Base-by-base conservation (phyloP, 2,797 vertebrate genomes). In the Thripadectes ignobilis region DNA sequence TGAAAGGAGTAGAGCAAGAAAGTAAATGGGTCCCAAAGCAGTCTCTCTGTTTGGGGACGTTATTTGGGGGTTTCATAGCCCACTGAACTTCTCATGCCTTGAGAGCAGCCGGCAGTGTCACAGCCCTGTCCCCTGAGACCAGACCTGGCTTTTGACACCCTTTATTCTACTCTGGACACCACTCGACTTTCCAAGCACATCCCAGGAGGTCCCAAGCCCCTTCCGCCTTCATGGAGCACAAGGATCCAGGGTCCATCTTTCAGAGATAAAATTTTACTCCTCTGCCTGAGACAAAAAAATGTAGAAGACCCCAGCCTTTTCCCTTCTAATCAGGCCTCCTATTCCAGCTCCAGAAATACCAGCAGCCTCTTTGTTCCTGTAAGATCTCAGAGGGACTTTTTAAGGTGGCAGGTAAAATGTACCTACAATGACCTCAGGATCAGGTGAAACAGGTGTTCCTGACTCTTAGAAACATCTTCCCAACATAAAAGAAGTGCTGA, bases 291-390 rank as follows among this genome's bases (percentile, higher is more conserved):
- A 55, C 12, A 67, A 57, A 80, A 77, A 77, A 57, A 21, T 7
- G 11, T n/a, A 49, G 49, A 63, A 36, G 2, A 0, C 0, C 15
- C 23, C 29, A 26, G 5, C 3, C 9, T 69, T 73, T 78, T 24
- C 5, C 34, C 38, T 63, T 41, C 5, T 22, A 34, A 19, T 4
- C 74, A 34, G 9, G 41, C 65, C 22, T 54, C 46, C 72, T 58
- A 66, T 43, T 83, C 24, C 23, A 72, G 34, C 39, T 27, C 62
- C 38, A 65, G 36, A 81, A 89, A 61, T 15, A 57, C 29, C 10
- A 73, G 61, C 38, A 52, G 43, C 27, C 17, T 68, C 65, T 58
- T 17, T 27, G 11, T 72, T 72, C 62, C n/a, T 30, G 2, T 54
- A 45, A 46, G 15, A 59, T 14, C 30, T 63, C 66, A 39, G n/a